phyloP scores from a whole-genome alignment of 2,797 vertebrate genomes.

The Hafferia zeledoni region DNA sequence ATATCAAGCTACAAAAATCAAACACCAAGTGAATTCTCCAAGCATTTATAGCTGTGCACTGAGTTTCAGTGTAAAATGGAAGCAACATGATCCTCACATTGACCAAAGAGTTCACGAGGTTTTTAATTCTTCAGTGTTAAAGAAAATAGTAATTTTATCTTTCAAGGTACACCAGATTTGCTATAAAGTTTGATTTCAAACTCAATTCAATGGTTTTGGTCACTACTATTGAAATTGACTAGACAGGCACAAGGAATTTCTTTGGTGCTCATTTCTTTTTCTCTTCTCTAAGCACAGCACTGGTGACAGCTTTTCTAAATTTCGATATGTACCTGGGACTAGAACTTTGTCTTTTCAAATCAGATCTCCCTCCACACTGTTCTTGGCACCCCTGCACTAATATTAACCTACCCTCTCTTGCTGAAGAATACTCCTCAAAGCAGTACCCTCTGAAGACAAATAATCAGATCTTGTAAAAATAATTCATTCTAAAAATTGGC shows the following conservation, averaged over 20 bases:
- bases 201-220: background rate
- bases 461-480: background rate
- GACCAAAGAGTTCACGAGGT: background rate
- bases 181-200: background rate
- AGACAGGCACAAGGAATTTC: background rate
- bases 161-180: background rate
- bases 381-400: background rate
- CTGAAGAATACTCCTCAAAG: background rate
- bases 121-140: background rate
- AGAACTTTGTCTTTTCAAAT: constrained; percentile 21
- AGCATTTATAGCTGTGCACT: background rate
- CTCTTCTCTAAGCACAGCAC: background rate
- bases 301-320: background rate
- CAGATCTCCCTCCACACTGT: background rate
- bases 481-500: background rate
- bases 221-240: background rate
- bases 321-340: background rate
- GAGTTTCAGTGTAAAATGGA: background rate
- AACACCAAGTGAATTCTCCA: background rate
- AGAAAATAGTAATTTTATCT: background rate
- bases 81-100: background rate
- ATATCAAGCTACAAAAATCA: background rate
- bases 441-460: background rate
- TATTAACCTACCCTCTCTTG: background rate
- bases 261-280: background rate